Evolutionary conservation across 1,140 invertebrate genomes (phyloP).

Genomic region (Tetragonula clypearis): DNA sequence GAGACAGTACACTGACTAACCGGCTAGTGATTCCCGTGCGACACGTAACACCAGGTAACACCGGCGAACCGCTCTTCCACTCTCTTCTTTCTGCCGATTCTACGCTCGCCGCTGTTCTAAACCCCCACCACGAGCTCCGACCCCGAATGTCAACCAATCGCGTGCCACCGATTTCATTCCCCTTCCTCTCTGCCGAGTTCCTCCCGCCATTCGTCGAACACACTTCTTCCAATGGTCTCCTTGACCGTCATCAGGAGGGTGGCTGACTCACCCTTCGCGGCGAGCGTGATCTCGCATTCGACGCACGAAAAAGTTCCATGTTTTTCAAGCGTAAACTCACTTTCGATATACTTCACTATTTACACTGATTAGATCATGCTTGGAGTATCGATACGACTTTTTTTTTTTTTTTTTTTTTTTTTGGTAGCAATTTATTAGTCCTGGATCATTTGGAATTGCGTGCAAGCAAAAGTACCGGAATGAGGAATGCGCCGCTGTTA

Average conservation of each 20-base stretch:
- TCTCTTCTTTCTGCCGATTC: conserved; percentile 29
- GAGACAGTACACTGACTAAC: conserved; percentile 63
- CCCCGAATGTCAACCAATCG: conserved; percentile 39
- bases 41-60: conserved; percentile 65
- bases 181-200: not conserved
- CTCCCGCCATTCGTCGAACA: conserved; percentile 7
- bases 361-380: not conserved
- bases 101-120: not conserved
- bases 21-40: conserved; percentile 54
- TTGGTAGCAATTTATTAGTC: not conserved
- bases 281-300: conserved; percentile 45
- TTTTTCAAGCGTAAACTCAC: conserved; percentile 14
- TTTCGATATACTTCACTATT: not conserved
- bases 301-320: conserved; percentile 25
- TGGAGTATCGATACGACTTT: not conserved
- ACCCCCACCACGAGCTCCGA: conserved; percentile 26
- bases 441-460: not conserved
- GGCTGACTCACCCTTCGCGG: conserved; percentile 55
- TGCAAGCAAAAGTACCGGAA: not conserved
- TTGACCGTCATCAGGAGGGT: conserved; percentile 59
- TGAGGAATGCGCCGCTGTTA: conserved; percentile 20
- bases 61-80: conserved; percentile 41
- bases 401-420: not conserved
- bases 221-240: conserved; percentile 52
- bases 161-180: not conserved